These are phyloP conservation scores for Mastigias papua DNA, from an alignment of 30 jellyfish, hydroid and myxozoan genomes.

Conservation along the genomic window DNA sequence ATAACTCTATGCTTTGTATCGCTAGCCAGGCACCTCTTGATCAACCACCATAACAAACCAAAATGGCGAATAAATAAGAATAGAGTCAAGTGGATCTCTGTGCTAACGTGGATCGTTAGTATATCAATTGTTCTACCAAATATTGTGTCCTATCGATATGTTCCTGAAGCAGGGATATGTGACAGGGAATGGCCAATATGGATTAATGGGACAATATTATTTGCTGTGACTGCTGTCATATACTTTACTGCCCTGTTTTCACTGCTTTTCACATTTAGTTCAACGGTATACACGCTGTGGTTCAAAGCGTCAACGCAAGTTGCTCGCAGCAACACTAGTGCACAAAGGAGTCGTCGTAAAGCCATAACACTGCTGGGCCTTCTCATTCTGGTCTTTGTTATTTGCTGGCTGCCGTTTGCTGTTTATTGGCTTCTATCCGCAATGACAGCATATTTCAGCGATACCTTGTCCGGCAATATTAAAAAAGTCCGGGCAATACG, in stretches of 20 bases:
- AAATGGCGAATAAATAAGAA: slow-evolving; percentile 65
- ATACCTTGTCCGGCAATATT: slow-evolving; percentile 40
- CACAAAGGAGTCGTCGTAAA: slow-evolving; percentile 44
- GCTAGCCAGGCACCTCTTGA: slow-evolving; percentile 74
- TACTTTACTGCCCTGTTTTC: slow-evolving; percentile 71
- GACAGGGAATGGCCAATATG: slow-evolving; percentile 86
- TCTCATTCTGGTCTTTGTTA: slow-evolving; percentile 62
- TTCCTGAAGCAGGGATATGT: slow-evolving; percentile 67
- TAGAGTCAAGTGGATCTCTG: slow-evolving; percentile 51
- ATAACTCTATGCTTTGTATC: slow-evolving; percentile 77
- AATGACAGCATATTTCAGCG: slow-evolving; percentile 46
- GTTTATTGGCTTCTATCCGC: slow-evolving; percentile 84
- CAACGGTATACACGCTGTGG: slow-evolving; percentile 84
- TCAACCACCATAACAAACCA: slow-evolving; percentile 82
- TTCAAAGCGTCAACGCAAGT: slow-evolving; percentile 41
- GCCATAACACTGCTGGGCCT: slow-evolving; percentile 78
- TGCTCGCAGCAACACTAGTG: slow-evolving; percentile 53
- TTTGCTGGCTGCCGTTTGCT: slow-evolving; percentile 88
- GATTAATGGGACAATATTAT: slow-evolving; percentile 52
- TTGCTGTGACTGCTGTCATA: slow-evolving; percentile 61
- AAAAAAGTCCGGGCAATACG: slow-evolving; percentile 39
- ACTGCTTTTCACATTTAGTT: slow-evolving; percentile 75
- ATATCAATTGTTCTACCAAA: slow-evolving; percentile 73
- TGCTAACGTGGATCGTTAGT: slow-evolving; percentile 70
- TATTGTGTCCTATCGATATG: slow-evolving; percentile 70